These are phyloP conservation scores for Psittacula derbiana DNA, from an alignment of 2,797 vertebrate genomes.

Conservation along the genomic window DNA sequence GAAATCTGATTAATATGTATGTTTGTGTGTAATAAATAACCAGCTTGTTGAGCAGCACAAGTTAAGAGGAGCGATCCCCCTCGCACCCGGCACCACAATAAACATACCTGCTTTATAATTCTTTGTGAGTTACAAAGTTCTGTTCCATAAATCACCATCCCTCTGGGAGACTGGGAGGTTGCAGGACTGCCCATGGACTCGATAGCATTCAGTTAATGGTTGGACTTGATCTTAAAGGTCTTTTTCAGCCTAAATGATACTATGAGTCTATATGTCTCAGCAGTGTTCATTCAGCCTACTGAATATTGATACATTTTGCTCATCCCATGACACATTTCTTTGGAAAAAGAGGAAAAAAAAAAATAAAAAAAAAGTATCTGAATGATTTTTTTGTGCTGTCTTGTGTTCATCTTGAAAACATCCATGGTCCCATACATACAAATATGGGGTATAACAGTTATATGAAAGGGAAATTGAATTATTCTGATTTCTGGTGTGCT, in stretches of 20 bases:
- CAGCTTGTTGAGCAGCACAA: too few species aligned
- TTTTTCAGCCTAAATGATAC: background rate
- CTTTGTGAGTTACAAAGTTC: too few species aligned
- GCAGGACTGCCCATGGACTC: background rate
- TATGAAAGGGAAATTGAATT: background rate
- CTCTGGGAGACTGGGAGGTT: background rate
- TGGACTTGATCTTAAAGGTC: background rate
- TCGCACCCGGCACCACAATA: too few species aligned
- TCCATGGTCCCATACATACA: background rate
- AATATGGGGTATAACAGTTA: background rate
- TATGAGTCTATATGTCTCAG: background rate
- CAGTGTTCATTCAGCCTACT: background rate
- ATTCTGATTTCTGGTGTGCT: background rate
- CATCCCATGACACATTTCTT: background rate
- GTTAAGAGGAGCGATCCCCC: too few species aligned
- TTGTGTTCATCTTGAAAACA: background rate
- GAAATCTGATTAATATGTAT: too few species aligned
- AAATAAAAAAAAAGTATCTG: too few species aligned
- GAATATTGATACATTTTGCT: background rate
- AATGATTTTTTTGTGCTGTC: background rate
- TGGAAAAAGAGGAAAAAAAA: background rate
- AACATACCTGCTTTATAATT: too few species aligned
- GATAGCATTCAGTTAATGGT: background rate
- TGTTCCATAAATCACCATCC: background rate
- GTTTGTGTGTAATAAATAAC: too few species aligned